These are phyloP conservation scores for Andricus curvator DNA, from an alignment of 2,888 invertebrate genomes.

Conservation along the genomic window DNA sequence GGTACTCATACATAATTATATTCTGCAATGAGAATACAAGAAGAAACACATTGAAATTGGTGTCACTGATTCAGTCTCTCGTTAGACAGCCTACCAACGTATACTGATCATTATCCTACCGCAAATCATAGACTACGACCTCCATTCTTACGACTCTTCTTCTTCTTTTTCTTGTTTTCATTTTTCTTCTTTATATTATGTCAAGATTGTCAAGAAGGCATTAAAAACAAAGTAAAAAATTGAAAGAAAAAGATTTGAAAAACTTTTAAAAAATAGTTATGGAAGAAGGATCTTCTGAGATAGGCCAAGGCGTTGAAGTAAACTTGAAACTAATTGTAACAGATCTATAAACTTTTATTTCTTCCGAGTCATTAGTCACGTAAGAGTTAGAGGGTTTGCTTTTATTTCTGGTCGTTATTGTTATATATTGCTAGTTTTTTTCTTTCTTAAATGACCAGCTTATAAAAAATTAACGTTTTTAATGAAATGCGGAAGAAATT, in stretches of 20 bases:
- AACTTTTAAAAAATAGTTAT: neutral
- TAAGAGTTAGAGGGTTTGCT: slow-evolving; percentile 2
- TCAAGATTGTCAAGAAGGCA: slow-evolving; percentile 17
- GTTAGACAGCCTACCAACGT: slow-evolving; percentile 43
- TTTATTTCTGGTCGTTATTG: slow-evolving; percentile 21
- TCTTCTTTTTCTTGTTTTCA: neutral
- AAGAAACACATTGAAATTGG: slow-evolving; percentile 47
- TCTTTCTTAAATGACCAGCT: neutral
- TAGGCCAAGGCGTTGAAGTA: slow-evolving; percentile 29
- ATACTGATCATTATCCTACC: slow-evolving; percentile 53
- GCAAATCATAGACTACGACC: slow-evolving; percentile 45
- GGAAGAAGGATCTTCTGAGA: neutral
- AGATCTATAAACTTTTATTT: slow-evolving; percentile 34
- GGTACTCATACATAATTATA: slow-evolving; percentile 96
- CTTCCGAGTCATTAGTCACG: slow-evolving; percentile 11
- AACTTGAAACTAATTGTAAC: slow-evolving; percentile 38
- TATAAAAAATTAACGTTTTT: neutral
- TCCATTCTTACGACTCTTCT: slow-evolving; percentile 30
- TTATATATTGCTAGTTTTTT: slow-evolving; percentile 3
- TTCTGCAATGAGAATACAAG: slow-evolving; percentile 83
- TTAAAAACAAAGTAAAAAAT: neutral
- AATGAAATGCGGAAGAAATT: slow-evolving; percentile 37
- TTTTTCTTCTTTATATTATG: neutral
- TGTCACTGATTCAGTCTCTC: slow-evolving; percentile 51
- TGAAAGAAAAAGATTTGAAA: neutral